Conservation (phyloP, 2,888 invertebrate genomes). For the Herminia tarsipennalis region DNA sequence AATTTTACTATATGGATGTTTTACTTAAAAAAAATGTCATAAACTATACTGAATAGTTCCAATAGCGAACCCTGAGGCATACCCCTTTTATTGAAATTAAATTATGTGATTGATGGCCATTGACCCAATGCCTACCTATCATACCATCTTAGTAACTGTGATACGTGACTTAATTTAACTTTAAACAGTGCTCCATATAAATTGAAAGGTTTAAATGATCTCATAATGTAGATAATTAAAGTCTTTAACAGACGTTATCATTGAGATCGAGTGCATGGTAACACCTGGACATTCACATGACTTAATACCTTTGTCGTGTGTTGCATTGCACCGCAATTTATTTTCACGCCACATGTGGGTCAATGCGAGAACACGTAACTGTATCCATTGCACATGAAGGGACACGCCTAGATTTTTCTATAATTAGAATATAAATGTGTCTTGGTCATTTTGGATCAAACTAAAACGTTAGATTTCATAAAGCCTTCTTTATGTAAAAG, state of each 20-base stretch:
- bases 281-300: slow-evolving; percentile 56
- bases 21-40: too few relatives aligned
- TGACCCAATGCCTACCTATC: too few relatives aligned
- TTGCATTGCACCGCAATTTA: slow-evolving; percentile 60
- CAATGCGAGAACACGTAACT: slow-evolving; percentile 69
- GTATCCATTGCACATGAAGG: slow-evolving; percentile 58
- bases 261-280: slow-evolving; percentile 32
- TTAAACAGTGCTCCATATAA: too few relatives aligned
- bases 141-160: too few relatives aligned
- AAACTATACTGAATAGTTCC: too few relatives aligned
- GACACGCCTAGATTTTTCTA: slow-evolving; percentile 65
- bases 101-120: too few relatives aligned
- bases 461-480: background rate
- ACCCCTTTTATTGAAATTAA: too few relatives aligned
- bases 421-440: slow-evolving; percentile 63
- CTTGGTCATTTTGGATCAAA: slow-evolving; percentile 48
- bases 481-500: too few relatives aligned
- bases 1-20: too few relatives aligned
- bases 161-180: too few relatives aligned
- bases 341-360: slow-evolving; percentile 78
- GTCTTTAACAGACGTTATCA: slow-evolving; percentile 28
- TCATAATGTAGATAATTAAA: slow-evolving; percentile 19
- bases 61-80: too few relatives aligned
- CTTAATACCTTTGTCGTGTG: slow-evolving; percentile 51
- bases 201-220: background rate